Base-by-base conservation (phyloP, 2,797 vertebrate genomes). In the Semaprochilodus insignis region DNA sequence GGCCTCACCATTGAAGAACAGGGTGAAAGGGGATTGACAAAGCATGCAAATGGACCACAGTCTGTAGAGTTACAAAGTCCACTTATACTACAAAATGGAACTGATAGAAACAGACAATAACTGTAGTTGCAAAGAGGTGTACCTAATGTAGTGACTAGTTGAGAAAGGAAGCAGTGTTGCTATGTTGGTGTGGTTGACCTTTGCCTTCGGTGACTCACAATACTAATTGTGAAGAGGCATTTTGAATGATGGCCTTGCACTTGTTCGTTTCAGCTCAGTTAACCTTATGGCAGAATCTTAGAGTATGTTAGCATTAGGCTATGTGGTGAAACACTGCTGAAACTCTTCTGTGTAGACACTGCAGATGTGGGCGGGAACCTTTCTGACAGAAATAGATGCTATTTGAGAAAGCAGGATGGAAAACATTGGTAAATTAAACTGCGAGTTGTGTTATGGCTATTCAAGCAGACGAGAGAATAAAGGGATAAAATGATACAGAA, bases 361-460 rank as follows among this genome's bases (percentile, higher is more conserved):
- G 63, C 73, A 70, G 73, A 52, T 75, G 80, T 82, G 73, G 78
- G 72, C 23, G 63, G 63, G 54, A 78, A 73, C 52, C 54, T 31
- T 66, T 59, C 54, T 19, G 71, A 51, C 77, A 83, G 71, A 62
- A 83, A 83, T 83, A 80, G 77, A 80, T 73, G 62, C 79, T 74
- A 71, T 80, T 83, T 75, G 71, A 59, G 44, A 80, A 79, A 60
- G 73, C 54, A 34, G 60, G n/a, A 2, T 74, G 44, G 21, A 71
- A 81, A 74, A 80, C 48, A 74, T 36, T 31, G 72, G 14, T 17
- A 3, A 81, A 65, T 74, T 31, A 62, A 72, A 72, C 59, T n/a
- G 70, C 19, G 27, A 48, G 70, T 27, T 72, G 27, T 51, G 48
- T 52, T 52, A 27, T 1, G 48, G n/a, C 34, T 34, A 17, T 65